Evolutionary conservation across 2,797 vertebrate species (phyloP), one percentile per base, ranked within the genome.

Genomic region (Hyperoplus immaculatus): DNA sequence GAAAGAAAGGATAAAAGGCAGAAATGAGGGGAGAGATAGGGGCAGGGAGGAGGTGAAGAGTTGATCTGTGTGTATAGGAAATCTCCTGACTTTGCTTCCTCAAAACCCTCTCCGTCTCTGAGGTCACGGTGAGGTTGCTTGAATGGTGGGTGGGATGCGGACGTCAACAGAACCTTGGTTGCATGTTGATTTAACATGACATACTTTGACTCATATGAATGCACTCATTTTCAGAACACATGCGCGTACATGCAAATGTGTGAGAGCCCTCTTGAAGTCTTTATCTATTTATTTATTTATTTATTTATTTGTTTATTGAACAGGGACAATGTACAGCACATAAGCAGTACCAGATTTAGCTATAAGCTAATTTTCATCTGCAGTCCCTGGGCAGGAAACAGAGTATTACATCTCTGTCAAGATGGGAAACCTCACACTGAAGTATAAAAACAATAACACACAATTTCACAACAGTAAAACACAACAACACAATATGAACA

Each of bases 1-100:
- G 85, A 88, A 91, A 89, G 87, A 86, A 89, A 87, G 76, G 89
- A 91, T 89, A 88, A 92, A 92, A 92, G 90, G 80, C 72, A 89
- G 77, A 86, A 85, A 84, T 85, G 79, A 78, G 75, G 54, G 72
- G 84, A 86, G 87, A 93, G 87, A 93, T 91, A 91, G 69, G 77
- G 82, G 87, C 73, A 62, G 16, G 62, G 86, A 87, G 86, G 80
- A 87, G 86, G 80, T 85, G 75, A 89, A 72, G 84, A 84, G 82
- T 82, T 89, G 83, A 81, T 86, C 80, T 88, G 51, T 79, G 87
- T 81, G 76, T 82, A 72, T 81, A 72, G 60, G 73, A 84, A 86
- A 87, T 81, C 86, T 69, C 56, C 70, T 59, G 64, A 69, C 75
- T 86, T 87, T 87, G 83, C 82, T 85, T 92, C 86, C 84, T 79